These are phyloP conservation scores for Charadrius vociferus DNA, from an alignment of 2,113 vertebrate species.

Conservation along the genomic window DNA sequence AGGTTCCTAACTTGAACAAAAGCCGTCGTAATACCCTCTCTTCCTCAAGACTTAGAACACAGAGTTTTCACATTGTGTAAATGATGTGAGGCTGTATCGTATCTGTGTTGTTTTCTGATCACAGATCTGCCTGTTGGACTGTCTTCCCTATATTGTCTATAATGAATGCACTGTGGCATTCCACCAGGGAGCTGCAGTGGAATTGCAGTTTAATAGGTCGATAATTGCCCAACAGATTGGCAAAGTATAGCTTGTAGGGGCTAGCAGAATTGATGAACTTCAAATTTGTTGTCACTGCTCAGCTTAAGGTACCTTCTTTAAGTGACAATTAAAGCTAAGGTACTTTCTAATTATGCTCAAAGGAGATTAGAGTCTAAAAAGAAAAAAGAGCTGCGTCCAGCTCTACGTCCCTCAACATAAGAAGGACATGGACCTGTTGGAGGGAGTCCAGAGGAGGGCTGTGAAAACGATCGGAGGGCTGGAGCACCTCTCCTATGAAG, in stretches of 20 bases:
- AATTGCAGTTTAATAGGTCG: not conserved
- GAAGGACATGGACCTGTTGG: too few species aligned
- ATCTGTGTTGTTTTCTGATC: not conserved
- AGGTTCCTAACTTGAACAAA: not conserved
- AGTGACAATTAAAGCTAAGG: not conserved
- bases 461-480: too few species aligned
- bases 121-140: not conserved
- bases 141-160: rapidly evolving
- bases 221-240: not conserved
- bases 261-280: not conserved
- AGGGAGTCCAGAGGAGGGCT: too few species aligned
- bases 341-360: not conserved
- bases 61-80: not conserved
- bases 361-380: not conserved
- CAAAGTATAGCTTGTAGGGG: not conserved
- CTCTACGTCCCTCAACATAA: too few species aligned
- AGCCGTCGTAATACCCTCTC: not conserved
- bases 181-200: not conserved
- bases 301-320: not conserved
- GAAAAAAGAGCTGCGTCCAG: not conserved
- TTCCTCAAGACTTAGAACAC: not conserved
- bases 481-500: too few species aligned
- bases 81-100: rapidly evolving
- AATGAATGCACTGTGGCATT: not conserved
- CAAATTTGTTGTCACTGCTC: not conserved